Conservation (phyloP, 2,113 vertebrate species). For the Corythaixoides concolor region DNA sequence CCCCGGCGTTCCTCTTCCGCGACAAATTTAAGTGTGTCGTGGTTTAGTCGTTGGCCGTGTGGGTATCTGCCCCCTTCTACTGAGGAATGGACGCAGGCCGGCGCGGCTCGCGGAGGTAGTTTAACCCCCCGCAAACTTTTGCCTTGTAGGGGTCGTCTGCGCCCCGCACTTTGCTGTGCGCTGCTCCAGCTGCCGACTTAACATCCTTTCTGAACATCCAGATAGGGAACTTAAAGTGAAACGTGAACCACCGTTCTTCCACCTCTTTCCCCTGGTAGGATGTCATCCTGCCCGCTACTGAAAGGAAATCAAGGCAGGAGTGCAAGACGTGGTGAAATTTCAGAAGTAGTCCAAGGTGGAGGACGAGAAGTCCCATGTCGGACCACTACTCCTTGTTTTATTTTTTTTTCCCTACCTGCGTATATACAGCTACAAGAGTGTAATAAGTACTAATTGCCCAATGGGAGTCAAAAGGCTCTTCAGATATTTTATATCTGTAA, state of each 20-base stretch:
- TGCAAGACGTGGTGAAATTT: neutral
- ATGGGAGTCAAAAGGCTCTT: neutral
- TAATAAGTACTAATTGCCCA: neutral
- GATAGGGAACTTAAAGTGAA: fast-evolving
- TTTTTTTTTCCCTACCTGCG: fast-evolving
- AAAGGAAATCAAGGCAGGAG: neutral
- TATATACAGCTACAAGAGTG: neutral
- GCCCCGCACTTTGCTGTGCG: neutral
- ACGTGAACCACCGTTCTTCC: neutral
- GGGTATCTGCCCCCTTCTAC: fast-evolving
- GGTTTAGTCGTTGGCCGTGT: too few species aligned
- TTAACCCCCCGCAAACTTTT: neutral
- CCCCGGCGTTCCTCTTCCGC: neutral
- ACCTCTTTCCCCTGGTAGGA: neutral
- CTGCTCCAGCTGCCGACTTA: too few species aligned
- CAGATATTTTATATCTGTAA: neutral
- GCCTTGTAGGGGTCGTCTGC: neutral
- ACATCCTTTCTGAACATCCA: neutral
- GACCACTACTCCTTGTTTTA: neutral
- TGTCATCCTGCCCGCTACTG: neutral
- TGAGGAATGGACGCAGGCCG: fast-evolving
- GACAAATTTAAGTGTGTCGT: fast-evolving
- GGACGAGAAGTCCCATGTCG: neutral
- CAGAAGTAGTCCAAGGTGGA: neutral
- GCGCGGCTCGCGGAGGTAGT: neutral